Base-by-base conservation (phyloP, 2,888 invertebrate genomes). In the Slavum lentiscoides region DNA sequence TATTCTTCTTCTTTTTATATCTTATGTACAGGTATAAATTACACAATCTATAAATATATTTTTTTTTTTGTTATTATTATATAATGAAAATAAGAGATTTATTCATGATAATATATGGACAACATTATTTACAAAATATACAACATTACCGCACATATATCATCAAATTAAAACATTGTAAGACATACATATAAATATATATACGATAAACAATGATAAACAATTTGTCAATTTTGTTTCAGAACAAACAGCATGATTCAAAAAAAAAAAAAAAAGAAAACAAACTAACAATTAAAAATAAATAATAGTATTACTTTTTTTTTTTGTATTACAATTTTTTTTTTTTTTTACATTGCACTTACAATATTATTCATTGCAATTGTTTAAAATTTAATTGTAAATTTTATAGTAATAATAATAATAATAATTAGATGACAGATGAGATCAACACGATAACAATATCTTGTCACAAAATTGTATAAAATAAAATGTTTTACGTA, bases 101-200 rank as follows among this genome's bases (percentile, higher is more conserved):
- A 39, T 72, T 72, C 39, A 58, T 64, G 64, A 64, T 30, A 30
- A 30, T 74, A 49, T 75, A 67, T 58, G 43, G 21, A 74, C 55
- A 67, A 75, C 67, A 75, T 39, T 66, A 67, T 75, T 49, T 67
- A 75, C 75, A 75, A 75, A 75, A 75, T 75, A 67, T 75, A 75
- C 75, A 74, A 74, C 58, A 75, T n/a, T n/a, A n/a, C n/a, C 59
- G 30, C 67, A 59, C 43, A 75, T 75, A 19, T 55, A 69, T 30
- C 8, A 58, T 75, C 67, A 68, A 59, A 21, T 68, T 76, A 30
- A 76, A 68, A 76, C 23, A 23, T 67, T 23, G 30, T 30, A 30
- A 30, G 4, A 39, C 21, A 43, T 67, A 30, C 30, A 30, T 49
- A 43, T 75, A 59, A n/a, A 9, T n/a, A 67, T 67, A 49, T 17